Evolutionary conservation across 2,888 invertebrate species (phyloP).

Genomic region (Phragmatobia fuliginosa): DNA sequence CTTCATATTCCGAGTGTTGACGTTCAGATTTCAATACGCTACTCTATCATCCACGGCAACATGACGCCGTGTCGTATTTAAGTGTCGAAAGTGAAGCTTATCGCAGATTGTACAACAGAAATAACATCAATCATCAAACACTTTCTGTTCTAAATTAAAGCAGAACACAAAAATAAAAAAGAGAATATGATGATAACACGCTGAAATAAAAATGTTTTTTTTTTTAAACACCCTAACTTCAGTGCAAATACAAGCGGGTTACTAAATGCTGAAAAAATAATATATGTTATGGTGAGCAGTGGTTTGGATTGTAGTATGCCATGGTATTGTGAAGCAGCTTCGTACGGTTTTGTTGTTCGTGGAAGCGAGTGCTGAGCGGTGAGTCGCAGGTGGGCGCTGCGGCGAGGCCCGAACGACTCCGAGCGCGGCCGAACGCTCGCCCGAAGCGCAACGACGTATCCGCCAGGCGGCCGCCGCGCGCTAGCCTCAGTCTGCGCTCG

Average conservation of each 20-base stretch:
- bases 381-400: slow-evolving; percentile 83
- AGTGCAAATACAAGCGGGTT: not conserved
- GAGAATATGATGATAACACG: not conserved
- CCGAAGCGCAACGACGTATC: slow-evolving; percentile 30
- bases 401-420: slow-evolving; percentile 58
- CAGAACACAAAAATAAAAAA: not conserved
- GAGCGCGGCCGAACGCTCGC: slow-evolving; percentile 51
- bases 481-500: slow-evolving; percentile 80
- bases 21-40: slow-evolving; percentile 57
- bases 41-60: slow-evolving; percentile 51
- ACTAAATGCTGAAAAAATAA: slow-evolving; percentile 8
- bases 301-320: slow-evolving; percentile 56
- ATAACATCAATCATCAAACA: not conserved
- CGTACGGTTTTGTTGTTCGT: slow-evolving; percentile 80
- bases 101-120: not conserved
- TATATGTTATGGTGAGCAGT: slow-evolving; percentile 21
- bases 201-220: not conserved
- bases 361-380: slow-evolving; percentile 54
- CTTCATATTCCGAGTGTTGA: slow-evolving; percentile 60
- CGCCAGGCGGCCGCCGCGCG: slow-evolving; percentile 44
- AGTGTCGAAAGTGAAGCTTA: slow-evolving; percentile 8
- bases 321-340: slow-evolving; percentile 65
- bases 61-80: slow-evolving; percentile 27
- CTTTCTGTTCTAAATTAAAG: not conserved
- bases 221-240: not conserved